Evolutionary conservation across 2,113 vertebrate species (phyloP).

Genomic region (Octodon degus): DNA sequence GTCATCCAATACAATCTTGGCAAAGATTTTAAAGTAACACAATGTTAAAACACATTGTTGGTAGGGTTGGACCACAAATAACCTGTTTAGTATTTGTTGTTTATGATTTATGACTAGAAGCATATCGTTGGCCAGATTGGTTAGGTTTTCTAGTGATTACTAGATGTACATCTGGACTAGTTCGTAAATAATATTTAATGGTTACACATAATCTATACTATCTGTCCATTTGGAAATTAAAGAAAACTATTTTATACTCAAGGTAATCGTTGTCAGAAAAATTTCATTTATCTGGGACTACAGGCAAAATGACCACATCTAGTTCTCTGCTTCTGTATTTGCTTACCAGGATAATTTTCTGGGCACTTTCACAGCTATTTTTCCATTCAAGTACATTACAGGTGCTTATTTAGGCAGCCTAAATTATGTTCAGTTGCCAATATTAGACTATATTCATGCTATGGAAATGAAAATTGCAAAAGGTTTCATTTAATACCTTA

Average conservation of each 20-base stretch:
- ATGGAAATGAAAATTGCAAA: constrained; percentile 43
- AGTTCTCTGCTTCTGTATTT: neutral
- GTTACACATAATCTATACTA: neutral
- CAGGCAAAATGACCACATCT: neutral
- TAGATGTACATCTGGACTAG: neutral
- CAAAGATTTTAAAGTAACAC: neutral
- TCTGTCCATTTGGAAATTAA: constrained; percentile 25
- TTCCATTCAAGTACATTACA: neutral
- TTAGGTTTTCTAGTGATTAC: neutral
- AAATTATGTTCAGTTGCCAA: neutral
- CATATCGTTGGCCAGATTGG: neutral
- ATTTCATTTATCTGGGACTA: constrained; percentile 26
- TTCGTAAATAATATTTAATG: neutral
- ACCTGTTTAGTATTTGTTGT: neutral
- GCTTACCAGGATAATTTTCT: neutral
- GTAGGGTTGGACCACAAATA: neutral
- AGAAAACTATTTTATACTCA: neutral
- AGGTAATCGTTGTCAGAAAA: neutral
- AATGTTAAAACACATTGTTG: neutral
- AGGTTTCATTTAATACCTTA: neutral
- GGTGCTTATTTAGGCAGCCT: neutral
- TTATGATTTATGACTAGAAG: neutral
- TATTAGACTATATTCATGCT: neutral
- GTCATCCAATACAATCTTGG: neutral
- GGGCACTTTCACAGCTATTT: neutral